Evolutionary conservation across 1,140 invertebrate genomes (phyloP).

Genomic region (Sycophila sp.): DNA sequence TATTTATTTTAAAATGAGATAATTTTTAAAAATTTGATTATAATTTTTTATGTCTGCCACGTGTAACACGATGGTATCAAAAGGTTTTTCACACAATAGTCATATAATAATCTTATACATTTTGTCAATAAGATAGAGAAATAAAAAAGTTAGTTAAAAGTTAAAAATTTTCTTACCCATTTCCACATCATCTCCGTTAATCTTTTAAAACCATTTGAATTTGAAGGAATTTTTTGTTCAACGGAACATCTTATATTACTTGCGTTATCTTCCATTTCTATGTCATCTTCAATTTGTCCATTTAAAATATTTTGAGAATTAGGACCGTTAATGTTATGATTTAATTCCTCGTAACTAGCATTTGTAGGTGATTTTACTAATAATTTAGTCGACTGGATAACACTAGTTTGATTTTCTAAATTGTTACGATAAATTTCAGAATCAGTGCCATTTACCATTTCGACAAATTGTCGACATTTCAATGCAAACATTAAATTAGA

Average conservation of each 20-base stretch:
- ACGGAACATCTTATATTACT: conserved; percentile 65
- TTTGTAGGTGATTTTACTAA: conserved; percentile 12
- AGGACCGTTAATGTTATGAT: conserved; percentile 57
- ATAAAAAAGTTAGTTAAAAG: too few relatives aligned
- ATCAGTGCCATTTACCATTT: conserved; percentile 90
- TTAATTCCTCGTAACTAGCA: conserved; percentile 6
- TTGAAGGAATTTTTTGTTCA: conserved; percentile 75
- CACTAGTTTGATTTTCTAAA: conserved; percentile 74
- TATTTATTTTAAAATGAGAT: too few relatives aligned
- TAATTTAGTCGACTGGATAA: conserved; percentile 79
- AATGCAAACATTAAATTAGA: conserved; percentile 92
- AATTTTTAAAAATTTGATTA: too few relatives aligned
- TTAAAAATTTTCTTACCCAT: conserved; percentile 67
- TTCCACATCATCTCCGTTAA: conserved; percentile 72
- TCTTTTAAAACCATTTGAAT: conserved; percentile 60
- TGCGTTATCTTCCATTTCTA: conserved; percentile 63
- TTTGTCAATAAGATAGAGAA: too few relatives aligned
- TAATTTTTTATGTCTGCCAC: too few relatives aligned
- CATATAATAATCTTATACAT: too few relatives aligned
- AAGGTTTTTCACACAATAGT: too few relatives aligned
- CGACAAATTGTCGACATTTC: conserved; percentile 97
- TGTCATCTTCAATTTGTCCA: conserved; percentile 62
- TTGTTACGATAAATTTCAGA: conserved; percentile 71
- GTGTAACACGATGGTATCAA: too few relatives aligned
- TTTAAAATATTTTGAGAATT: conserved; percentile 59